Evolutionary conservation across 1,140 invertebrate genomes (phyloP).

Genomic region (Luehdorfia chinensis): DNA sequence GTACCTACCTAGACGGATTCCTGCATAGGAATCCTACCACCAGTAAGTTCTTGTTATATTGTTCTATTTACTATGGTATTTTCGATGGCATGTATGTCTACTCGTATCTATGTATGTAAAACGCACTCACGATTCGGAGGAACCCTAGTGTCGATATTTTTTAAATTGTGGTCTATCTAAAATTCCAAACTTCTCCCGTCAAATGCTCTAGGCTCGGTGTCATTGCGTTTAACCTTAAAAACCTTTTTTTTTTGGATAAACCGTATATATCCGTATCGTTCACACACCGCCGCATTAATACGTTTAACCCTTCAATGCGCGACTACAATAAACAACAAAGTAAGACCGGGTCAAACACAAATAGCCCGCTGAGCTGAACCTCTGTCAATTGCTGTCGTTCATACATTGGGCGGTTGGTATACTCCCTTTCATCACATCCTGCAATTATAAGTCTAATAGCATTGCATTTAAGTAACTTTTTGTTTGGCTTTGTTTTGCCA

Average conservation of each 20-base stretch:
- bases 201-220: too few species aligned
- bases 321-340: slow-evolving; percentile 31
- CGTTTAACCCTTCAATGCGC: slow-evolving; percentile 36
- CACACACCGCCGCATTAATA: slow-evolving; percentile 37
- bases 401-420: not conserved
- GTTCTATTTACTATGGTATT: too few species aligned
- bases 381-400: slow-evolving; percentile 37
- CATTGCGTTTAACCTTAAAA: too few species aligned
- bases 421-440: not conserved
- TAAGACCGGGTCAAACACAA: slow-evolving; percentile 21
- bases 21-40: too few species aligned
- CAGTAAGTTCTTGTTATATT: too few species aligned
- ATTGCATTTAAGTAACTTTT: not conserved
- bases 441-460: slow-evolving; percentile 14
- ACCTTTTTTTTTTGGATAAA: not conserved
- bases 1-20: too few species aligned
- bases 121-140: too few species aligned
- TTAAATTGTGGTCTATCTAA: too few species aligned
- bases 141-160: too few species aligned
- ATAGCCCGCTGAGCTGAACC: slow-evolving; percentile 36
- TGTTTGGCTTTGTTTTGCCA: slow-evolving; percentile 16
- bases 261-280: slow-evolving; percentile 26
- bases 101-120: too few species aligned
- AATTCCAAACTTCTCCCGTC: too few species aligned
- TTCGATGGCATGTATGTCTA: too few species aligned